phyloP scores from a whole-genome alignment of 1,140 invertebrate genomes.

The Drosophila insularis region DNA sequence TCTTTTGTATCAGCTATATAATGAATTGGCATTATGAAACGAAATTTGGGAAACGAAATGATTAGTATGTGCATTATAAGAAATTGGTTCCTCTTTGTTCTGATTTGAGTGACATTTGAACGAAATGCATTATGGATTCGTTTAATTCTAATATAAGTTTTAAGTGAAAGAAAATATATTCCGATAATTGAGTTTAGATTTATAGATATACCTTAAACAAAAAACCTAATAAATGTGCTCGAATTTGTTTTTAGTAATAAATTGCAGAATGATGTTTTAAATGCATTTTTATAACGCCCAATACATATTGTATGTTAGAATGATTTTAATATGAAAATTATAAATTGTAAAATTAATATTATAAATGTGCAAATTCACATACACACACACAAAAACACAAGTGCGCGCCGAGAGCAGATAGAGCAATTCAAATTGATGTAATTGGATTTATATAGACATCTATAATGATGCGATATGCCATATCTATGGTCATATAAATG shows the following conservation, averaged over 20 bases:
- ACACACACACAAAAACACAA: constrained; percentile 18
- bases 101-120: neutral
- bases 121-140: neutral
- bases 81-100: constrained; percentile 6
- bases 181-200: constrained; percentile 4
- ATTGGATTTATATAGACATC: constrained; percentile 38
- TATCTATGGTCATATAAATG: constrained; percentile 29
- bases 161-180: neutral
- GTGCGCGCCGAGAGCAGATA: constrained; percentile 35
- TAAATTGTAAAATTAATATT: constrained; percentile 55
- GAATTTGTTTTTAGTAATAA: constrained; percentile 59
- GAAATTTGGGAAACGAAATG: constrained; percentile 65
- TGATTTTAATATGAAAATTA: constrained; percentile 61
- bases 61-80: constrained; percentile 4
- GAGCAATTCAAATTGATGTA: constrained; percentile 60
- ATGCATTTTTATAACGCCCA: constrained; percentile 65
- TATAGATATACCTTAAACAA: constrained; percentile 12
- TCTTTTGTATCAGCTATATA: neutral
- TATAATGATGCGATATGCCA: constrained; percentile 1
- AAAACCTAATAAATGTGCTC: constrained; percentile 46
- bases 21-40: constrained; percentile 42
- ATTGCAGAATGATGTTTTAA: constrained; percentile 48
- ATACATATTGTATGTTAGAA: constrained; percentile 49
- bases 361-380: constrained; percentile 30
- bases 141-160: constrained; percentile 4